Base-by-base conservation (phyloP, 1,140 invertebrate species). In the Drosophila sulfurigaster region DNA sequence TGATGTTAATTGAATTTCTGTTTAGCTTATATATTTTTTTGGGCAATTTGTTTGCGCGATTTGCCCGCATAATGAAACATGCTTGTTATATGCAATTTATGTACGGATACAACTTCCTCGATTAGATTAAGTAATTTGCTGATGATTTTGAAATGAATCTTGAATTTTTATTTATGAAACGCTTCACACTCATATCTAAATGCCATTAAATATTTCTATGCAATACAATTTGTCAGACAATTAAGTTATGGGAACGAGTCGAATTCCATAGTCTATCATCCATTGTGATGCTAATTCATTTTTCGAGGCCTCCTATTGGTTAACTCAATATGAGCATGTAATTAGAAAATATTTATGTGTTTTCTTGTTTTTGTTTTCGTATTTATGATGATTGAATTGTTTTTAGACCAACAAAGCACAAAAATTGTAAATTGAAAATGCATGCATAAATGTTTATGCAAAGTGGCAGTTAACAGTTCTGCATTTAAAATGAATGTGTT, bases 401-500 rank as follows among this genome's bases (percentile, higher is more conserved):
- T n/a, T 54, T n/a, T 32, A 35, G 62, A 30, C 16, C 13, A 30
- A 43, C 43, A 32, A 7, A 38, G 20, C 20, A 38, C 7, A 8
- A 38, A 10, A 38, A 38, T 32, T 32, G 5, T 10, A 38, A 38
- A 38, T 38, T 38, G 35, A 25, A 48, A 62, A 48, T 49, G 43
- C 43, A 64, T 48, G 38, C 43, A 8, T 49, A 35, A 54, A 69
- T 35, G 15, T 10, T 69, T 51, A 75, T 70, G 51, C 35, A 58
- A 75, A 51, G 10, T 64, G 51, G 28, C 6, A 11, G 62, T 72
- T 64, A 41, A 54, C 38, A 64, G 56, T 38, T 48, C 8, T 43
- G 56, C 20, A 51, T 7, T 65, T 8, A n/a, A 60, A 83, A 74
- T 83, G 79, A 16, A 52, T 78, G 72, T 75, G 79, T 86, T 82